Conservation (phyloP, 2,797 vertebrate genomes). For the Macropus fuliginosus region DNA sequence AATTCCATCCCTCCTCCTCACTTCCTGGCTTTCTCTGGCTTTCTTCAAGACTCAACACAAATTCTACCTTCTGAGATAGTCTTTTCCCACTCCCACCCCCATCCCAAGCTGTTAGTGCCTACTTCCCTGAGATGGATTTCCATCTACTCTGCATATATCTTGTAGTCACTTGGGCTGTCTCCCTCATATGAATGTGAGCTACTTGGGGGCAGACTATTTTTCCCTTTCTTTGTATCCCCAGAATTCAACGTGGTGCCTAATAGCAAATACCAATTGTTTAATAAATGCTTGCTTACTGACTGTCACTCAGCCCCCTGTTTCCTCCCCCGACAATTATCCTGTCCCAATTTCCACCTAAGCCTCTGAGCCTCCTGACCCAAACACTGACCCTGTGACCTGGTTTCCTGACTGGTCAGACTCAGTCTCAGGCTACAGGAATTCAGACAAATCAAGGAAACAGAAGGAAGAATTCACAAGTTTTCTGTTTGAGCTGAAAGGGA, state of each 20-base stretch:
- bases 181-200: neutral
- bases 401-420: neutral
- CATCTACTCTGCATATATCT: neutral
- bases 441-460: conserved; percentile 10
- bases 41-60: neutral
- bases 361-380: neutral
- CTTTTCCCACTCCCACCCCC: too few relatives aligned
- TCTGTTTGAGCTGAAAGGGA: neutral
- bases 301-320: neutral
- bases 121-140: neutral
- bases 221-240: neutral
- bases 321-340: neutral
- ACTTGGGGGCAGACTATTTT: neutral
- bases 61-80: neutral
- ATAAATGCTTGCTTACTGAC: neutral
- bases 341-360: neutral
- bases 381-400: neutral
- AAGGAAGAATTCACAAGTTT: neutral
- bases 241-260: neutral
- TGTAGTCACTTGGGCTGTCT: neutral
- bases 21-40: neutral
- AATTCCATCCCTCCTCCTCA: neutral
- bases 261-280: neutral
- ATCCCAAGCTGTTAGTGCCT: neutral
- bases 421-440: neutral